Percentiles rank a stretch among this genome's conserved stretches.
Conservation (phyloP, 2,797 vertebrate species). For the Holocentrus rufus region DNA sequence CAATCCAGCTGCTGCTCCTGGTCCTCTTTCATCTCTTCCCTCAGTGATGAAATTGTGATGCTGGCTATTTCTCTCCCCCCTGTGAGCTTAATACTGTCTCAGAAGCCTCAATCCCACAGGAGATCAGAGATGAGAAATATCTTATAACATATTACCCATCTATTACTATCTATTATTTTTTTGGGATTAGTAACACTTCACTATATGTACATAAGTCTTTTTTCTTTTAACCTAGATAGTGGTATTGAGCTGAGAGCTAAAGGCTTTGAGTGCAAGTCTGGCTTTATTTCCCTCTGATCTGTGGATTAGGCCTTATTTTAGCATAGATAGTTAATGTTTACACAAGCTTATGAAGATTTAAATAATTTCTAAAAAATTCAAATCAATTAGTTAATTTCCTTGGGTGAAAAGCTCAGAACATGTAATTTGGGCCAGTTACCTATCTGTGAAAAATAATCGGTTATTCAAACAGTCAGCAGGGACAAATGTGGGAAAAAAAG, state of each 20-base stretch:
- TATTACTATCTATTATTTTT: conserved; percentile 6
- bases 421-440: no score
- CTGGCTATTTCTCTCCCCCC: conserved; percentile 3
- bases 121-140: conserved; percentile 30
- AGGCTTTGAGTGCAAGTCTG: conserved; percentile 3
- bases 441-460: no score
- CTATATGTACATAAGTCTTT: conserved; percentile 2
- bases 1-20: conserved; percentile 17
- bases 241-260: no score
- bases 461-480: no score
- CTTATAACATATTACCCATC: conserved; percentile 26
- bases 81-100: conserved; percentile 27
- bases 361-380: no score
- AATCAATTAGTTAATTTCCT: no score
- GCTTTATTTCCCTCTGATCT: neutral
- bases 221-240: neutral
- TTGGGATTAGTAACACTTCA: conserved; percentile 27
- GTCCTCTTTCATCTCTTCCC: conserved; percentile 36
- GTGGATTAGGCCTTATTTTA: neutral
- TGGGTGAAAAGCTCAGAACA: no score
- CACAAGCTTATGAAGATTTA: no score
- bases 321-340: neutral
- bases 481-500: neutral
- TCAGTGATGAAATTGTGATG: conserved; percentile 32
- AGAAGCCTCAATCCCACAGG: conserved; percentile 23